These are phyloP conservation scores for Caenorhabditis sp. DNA, from an alignment of 2,888 invertebrate genomes.

Conservation along the genomic window DNA sequence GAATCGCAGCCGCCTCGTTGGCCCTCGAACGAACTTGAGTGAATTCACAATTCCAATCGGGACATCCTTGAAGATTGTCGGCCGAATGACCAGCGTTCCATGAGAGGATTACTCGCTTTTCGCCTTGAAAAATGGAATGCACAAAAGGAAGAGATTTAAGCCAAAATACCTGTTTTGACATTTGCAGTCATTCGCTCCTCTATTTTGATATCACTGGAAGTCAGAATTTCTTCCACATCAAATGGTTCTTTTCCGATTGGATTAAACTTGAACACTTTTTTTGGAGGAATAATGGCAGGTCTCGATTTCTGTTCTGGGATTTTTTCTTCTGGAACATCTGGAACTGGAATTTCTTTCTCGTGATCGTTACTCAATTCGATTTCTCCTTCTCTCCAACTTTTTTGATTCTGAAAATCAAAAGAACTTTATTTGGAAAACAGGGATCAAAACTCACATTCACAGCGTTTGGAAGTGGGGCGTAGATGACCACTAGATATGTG, in stretches of 20 bases:
- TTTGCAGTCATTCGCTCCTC: slow-evolving; percentile 65
- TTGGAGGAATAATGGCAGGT: not conserved
- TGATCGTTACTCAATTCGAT: slow-evolving; percentile 43
- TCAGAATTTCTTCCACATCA: slow-evolving; percentile 71
- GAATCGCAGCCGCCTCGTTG: slow-evolving; percentile 65
- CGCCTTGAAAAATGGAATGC: slow-evolving; percentile 32
- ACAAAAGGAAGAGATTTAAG: not conserved
- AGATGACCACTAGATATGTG: slow-evolving; percentile 63
- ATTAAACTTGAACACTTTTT: slow-evolving; percentile 61
- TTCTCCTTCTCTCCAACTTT: slow-evolving; percentile 40
- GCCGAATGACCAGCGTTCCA: slow-evolving; percentile 73
- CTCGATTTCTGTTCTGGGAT: not conserved
- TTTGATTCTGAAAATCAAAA: slow-evolving; percentile 3
- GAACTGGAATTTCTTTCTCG: slow-evolving; percentile 9
- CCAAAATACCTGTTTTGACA: slow-evolving; percentile 48
- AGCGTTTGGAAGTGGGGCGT: slow-evolving; percentile 48
- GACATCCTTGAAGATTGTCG: slow-evolving; percentile 78
- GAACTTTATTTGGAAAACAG: not conserved
- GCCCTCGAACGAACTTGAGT: slow-evolving; percentile 60
- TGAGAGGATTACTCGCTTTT: slow-evolving; percentile 70
- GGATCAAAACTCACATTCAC: slow-evolving; percentile 41
- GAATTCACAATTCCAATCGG: slow-evolving; percentile 82
- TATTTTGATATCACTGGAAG: slow-evolving; percentile 63
- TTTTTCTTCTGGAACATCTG: not conserved
- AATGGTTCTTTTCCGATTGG: slow-evolving; percentile 70